Percentiles rank a stretch among this genome's conserved stretches.
phyloP scores from a whole-genome alignment of 2,888 invertebrate genomes.

The Folsomia candida region DNA sequence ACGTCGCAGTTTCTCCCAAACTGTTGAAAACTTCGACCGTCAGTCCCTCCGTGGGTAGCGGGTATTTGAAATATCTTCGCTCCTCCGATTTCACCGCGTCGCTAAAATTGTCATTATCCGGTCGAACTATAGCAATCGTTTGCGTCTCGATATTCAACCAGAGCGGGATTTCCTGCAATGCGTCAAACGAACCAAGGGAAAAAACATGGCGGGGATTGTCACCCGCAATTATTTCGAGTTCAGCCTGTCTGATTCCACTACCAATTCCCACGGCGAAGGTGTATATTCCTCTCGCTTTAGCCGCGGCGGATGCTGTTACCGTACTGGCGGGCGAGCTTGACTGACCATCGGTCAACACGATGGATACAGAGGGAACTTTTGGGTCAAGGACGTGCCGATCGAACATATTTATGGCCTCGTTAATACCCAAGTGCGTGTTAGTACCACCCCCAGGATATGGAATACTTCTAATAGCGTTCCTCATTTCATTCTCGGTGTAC shows the following conservation, averaged over 20 bases:
- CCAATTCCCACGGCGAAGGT: conserved; percentile 37
- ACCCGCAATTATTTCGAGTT: conserved; percentile 28
- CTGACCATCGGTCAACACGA: conserved; percentile 29
- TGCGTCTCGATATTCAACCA: neutral
- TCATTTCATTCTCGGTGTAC: neutral
- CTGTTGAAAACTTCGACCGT: too few relatives aligned
- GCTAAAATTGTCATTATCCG: too few relatives aligned
- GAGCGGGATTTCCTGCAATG: neutral
- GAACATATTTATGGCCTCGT: conserved; percentile 7
- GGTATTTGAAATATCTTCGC: too few relatives aligned
- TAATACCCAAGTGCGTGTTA: conserved; percentile 20
- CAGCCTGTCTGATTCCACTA: neutral
- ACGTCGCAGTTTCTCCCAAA: too few relatives aligned
- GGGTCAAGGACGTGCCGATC: neutral
- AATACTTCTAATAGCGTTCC: neutral
- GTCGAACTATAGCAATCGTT: too few relatives aligned
- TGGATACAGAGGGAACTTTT: conserved; percentile 27
- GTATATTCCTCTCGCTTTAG: conserved; percentile 1
- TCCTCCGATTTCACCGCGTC: too few relatives aligned
- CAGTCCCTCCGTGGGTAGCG: too few relatives aligned
- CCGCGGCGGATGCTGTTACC: neutral
- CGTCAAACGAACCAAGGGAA: neutral
- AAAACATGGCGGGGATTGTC: conserved; percentile 17
- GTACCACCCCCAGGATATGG: conserved; percentile 19
- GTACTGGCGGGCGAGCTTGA: neutral